Evolutionary conservation across 2,797 vertebrate species (phyloP), one percentile per base, ranked within the genome.

Genomic region (Rhabdophis nuchalis): DNA sequence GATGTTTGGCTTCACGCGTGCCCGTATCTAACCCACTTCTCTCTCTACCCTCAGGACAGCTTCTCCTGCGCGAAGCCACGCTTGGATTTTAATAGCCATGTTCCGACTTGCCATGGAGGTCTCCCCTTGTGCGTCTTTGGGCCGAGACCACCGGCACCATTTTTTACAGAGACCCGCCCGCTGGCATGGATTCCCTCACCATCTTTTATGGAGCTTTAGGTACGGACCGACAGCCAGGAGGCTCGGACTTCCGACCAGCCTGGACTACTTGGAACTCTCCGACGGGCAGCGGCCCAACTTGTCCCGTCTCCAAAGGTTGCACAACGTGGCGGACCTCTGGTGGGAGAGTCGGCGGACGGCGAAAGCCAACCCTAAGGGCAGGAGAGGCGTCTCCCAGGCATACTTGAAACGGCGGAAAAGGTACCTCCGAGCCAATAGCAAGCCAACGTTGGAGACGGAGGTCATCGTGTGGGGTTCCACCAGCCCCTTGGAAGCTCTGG

Each of bases 81-180:
- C 97, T 95, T 98, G 98, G 98, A 97, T 98, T 93, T 96, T 98
- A 91, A 97, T 98, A 97, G 98, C 98, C 97, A 97, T 98, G 97
- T 97, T 97, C 93, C 98, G 97, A 96, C 97, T 98, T 86, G 97
- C 96, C 89, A 94, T 98, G 95, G 98, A 98, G 94, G 96, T 98
- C 8, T 96, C 97, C 1, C 92, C 96, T 93, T 98, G 98, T 50
- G 97, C 97, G 93, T 95, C 97, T 13, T 93, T 95, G 60, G 94
- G 97, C 91, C 64, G 95, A 0, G 64, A 96, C 0, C 32, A 95
- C 0, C 95, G 96, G 8, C 97, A 94, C 88, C 95, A 95, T 92
- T 96, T 97, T 11, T 95, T 96, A 0, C 96, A 96, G 0, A 96
- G 97, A 29, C 96, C 96, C 0, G 91, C 93, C 0, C 95, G 93